Evolutionary conservation across 2,888 invertebrate genomes (phyloP), one percentile per base, ranked within the genome.

Genomic region (Eueremaeus valkanovi): DNA sequence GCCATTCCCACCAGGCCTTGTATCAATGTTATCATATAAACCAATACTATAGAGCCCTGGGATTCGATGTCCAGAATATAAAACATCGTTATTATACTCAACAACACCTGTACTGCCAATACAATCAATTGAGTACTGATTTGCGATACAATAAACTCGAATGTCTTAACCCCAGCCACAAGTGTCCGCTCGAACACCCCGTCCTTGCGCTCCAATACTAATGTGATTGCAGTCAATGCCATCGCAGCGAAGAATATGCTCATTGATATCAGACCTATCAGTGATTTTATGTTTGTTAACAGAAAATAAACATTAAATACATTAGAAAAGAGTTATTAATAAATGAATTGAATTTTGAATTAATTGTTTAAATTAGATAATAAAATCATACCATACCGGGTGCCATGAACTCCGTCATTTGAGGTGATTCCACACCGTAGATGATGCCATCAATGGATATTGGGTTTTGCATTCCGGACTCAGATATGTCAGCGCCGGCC

Each of bases 1-100:
- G 94, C 93, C 95, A 96, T 96, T 80, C 95, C 95, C 83, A 94
- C 94, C 61, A 95, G 88, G 0, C 93, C 95, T 85, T 95, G 95
- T 78, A 95, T 85, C 80, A 95, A 87, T 0, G 94, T 93, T 42
- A 96, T 85, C 79, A 92, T 85, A 78, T 95, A 87, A 24, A 95
- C 93, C 85, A 90, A 90, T 73, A 89, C 86, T 68, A 95, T 88
- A 74, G 93, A 91, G n/a, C 95, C 95, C 81, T 92, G 90, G 82
- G 92, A 92, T 83, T 94, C 90, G 73, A 95, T 93, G 0, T 91
- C 89, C 81, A 94, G 93, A 9, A 93, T 92, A 40, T 72, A 55
- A 36, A 76, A 76, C 9, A 91, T 86, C 79, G 94, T 90, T 90
- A 95, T 92, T 86, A 95, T 93, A 79, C 93, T 87, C 3, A 96